phyloP scores from a whole-genome alignment of 2,797 vertebrate species.

The Catamblyrhynchus diadema region DNA sequence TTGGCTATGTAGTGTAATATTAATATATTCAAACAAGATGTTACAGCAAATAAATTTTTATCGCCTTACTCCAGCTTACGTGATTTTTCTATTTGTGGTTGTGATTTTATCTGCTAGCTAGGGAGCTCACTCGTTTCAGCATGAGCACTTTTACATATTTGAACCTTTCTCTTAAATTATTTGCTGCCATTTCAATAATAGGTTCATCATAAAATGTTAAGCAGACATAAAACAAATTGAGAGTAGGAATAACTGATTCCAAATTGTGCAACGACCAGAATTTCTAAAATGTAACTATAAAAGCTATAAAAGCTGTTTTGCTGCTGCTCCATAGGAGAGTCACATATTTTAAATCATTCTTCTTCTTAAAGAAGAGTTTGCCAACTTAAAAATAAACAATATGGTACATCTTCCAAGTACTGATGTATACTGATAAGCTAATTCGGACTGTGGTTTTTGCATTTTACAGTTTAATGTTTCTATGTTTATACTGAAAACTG shows the following conservation, averaged over 20 bases:
- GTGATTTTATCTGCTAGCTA: not conserved
- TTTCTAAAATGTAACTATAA: not conserved
- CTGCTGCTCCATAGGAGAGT: not conserved
- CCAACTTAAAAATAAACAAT: not conserved
- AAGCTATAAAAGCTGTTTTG: not conserved
- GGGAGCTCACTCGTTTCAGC: not conserved
- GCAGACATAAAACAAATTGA: not conserved
- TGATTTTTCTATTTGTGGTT: not conserved
- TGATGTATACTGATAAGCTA: not conserved
- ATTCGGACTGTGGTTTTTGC: not conserved
- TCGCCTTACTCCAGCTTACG: not conserved
- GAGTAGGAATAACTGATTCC: not conserved
- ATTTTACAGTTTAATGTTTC: not conserved
- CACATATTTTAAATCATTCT: not conserved
- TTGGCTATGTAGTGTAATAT: not conserved
- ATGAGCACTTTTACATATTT: not conserved
- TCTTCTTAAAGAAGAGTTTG: not conserved
- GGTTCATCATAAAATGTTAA: not conserved
- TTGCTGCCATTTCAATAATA: not conserved
- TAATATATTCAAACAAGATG: not conserved
- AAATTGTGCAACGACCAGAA: not conserved
- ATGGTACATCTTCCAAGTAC: not conserved
- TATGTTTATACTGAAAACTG: not conserved
- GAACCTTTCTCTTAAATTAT: not conserved
- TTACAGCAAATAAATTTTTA: not conserved